These are phyloP conservation scores for Sarcoramphus papa DNA, from an alignment of 2,797 vertebrate species.

Conservation along the genomic window DNA sequence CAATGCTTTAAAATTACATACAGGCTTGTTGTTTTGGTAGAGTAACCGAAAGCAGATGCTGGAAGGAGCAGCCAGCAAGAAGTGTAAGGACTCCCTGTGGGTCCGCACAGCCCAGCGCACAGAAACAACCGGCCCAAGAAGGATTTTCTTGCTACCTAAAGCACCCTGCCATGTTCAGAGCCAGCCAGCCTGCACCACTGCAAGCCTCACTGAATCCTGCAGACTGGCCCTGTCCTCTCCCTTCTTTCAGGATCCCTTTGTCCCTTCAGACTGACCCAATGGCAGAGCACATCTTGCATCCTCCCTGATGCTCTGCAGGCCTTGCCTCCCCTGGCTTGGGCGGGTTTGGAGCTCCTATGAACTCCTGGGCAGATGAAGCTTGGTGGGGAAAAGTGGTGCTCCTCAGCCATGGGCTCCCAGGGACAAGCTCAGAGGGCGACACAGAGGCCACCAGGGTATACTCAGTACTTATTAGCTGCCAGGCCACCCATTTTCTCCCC, in stretches of 20 bases:
- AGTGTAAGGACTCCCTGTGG: neutral
- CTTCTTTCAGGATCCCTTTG: neutral
- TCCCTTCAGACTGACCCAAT: rapidly evolving
- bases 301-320: neutral
- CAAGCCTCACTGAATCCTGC: neutral
- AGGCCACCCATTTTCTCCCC: neutral
- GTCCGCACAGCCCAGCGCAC: neutral
- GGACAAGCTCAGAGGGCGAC: neutral
- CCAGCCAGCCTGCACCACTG: neutral
- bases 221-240: neutral
- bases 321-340: neutral
- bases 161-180: neutral
- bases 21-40: slow-evolving; percentile 17
- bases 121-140: neutral
- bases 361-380: neutral
- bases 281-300: neutral
- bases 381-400: neutral
- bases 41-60: slow-evolving; percentile 61
- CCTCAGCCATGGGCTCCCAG: neutral
- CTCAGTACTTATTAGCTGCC: neutral
- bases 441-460: neutral
- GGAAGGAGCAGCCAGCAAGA: neutral
- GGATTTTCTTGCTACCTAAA: slow-evolving; percentile 6
- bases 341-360: neutral
- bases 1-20: neutral